Evolutionary conservation across 2,113 vertebrate species (phyloP).

Genomic region (Platanista minor): DNA sequence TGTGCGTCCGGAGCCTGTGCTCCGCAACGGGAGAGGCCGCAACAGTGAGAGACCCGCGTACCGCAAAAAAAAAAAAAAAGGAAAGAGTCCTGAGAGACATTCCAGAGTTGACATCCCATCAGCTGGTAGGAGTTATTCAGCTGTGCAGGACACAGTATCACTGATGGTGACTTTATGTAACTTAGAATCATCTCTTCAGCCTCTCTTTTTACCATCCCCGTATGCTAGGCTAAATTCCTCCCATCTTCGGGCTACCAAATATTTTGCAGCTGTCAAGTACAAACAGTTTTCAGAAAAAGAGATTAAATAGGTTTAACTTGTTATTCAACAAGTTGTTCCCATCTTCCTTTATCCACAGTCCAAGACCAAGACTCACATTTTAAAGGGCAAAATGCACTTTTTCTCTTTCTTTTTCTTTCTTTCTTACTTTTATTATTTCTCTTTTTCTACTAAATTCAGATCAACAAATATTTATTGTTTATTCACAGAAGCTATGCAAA

Average conservation of each 20-base stretch:
- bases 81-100: not conserved
- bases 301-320: conserved; percentile 46
- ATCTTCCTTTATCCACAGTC: not conserved
- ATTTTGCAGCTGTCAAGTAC: conserved; percentile 37
- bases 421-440: not conserved
- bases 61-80: no score
- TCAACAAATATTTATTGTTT: not conserved
- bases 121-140: not conserved
- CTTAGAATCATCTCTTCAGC: not conserved
- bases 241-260: not conserved
- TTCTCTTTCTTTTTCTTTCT: not conserved
- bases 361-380: not conserved
- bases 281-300: conserved; percentile 34
- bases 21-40: no score
- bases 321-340: conserved; percentile 10
- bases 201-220: not conserved
- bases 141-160: not conserved
- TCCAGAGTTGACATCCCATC: not conserved
- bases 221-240: not conserved
- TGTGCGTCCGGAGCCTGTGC: no score
- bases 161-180: not conserved
- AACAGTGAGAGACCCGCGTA: no score
- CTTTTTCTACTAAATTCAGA: not conserved
- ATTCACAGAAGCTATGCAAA: not conserved
- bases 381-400: not conserved